Evolutionary conservation across 2,888 invertebrate genomes (phyloP).

Genomic region (Scrobipalpa atriplicella): DNA sequence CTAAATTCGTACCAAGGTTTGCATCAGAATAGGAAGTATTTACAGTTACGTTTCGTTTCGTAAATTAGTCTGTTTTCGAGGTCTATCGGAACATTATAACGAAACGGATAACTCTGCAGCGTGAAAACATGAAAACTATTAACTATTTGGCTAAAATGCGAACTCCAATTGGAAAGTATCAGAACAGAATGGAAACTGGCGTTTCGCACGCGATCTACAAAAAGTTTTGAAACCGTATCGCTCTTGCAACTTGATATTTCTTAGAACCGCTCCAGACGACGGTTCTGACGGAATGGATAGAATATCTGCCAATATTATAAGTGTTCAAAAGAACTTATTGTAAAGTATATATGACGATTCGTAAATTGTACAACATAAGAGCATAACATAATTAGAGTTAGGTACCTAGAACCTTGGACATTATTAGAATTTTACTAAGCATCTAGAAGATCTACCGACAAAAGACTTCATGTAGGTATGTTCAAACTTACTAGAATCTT

Average conservation of each 20-base stretch:
- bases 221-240: slow-evolving; percentile 39
- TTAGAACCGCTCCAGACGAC: slow-evolving; percentile 14
- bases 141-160: slow-evolving; percentile 39
- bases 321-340: neutral
- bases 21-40: slow-evolving; percentile 20
- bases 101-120: slow-evolving; percentile 36
- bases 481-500: too few species aligned
- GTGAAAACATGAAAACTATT: slow-evolving; percentile 43
- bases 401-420: too few species aligned
- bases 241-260: slow-evolving; percentile 35
- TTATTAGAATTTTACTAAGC: too few species aligned
- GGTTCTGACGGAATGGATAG: slow-evolving; percentile 1
- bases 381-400: too few species aligned
- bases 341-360: too few species aligned
- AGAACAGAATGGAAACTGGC: slow-evolving; percentile 39
- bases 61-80: slow-evolving; percentile 27
- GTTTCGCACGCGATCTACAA: slow-evolving; percentile 46
- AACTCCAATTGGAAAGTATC: slow-evolving; percentile 47
- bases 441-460: too few species aligned
- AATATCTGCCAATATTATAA: neutral
- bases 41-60: slow-evolving; percentile 21
- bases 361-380: too few species aligned
- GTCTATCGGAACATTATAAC: slow-evolving; percentile 28
- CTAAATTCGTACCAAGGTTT: slow-evolving; percentile 13
- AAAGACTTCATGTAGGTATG: neutral